A percentile compares a stretch with the other conserved stretches of the same genome.
phyloP scores from a whole-genome alignment of 2,797 vertebrate genomes.

The Lindbergichthys nudifrons region DNA sequence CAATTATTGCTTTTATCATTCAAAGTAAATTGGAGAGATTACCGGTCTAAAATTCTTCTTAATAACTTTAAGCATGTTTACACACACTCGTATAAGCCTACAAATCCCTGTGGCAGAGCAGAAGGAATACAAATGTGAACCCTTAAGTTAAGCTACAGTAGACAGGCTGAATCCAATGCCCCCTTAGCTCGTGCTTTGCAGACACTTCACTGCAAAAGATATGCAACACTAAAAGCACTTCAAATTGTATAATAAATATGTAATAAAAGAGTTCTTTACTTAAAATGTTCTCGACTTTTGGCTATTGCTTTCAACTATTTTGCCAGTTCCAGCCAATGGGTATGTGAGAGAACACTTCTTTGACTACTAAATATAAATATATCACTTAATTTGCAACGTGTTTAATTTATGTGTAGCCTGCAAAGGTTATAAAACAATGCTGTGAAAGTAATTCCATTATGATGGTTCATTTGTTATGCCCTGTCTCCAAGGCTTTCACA shows the following conservation, averaged over 20 bases:
- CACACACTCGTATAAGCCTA: conserved; percentile 3
- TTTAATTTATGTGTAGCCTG: conserved; percentile 32
- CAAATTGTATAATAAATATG: neutral
- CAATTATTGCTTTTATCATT: neutral
- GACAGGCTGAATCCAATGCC: neutral
- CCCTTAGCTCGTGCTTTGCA: conserved; percentile 5
- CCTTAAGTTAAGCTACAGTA: conserved; percentile 15
- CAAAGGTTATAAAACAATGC: conserved; percentile 64
- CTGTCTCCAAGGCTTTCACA: conserved; percentile 73
- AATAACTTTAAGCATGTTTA: conserved; percentile 6
- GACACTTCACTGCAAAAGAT: conserved; percentile 12
- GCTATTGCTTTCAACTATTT: neutral
- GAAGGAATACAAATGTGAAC: conserved; percentile 6
- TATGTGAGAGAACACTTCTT: neutral
- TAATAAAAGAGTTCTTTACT: neutral
- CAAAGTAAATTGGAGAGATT: conserved; percentile 15
- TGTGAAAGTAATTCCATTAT: conserved; percentile 60
- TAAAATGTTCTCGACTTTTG: neutral
- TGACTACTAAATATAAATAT: neutral
- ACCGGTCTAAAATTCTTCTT: neutral
- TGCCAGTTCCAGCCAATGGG: neutral
- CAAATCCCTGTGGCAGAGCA: conserved; percentile 17
- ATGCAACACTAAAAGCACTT: neutral
- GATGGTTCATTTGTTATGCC: conserved; percentile 65
- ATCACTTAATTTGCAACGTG: conserved; percentile 54